Evolutionary conservation across 92 coral and sea anemone species (phyloP).

Genomic region (Porites lobata): DNA sequence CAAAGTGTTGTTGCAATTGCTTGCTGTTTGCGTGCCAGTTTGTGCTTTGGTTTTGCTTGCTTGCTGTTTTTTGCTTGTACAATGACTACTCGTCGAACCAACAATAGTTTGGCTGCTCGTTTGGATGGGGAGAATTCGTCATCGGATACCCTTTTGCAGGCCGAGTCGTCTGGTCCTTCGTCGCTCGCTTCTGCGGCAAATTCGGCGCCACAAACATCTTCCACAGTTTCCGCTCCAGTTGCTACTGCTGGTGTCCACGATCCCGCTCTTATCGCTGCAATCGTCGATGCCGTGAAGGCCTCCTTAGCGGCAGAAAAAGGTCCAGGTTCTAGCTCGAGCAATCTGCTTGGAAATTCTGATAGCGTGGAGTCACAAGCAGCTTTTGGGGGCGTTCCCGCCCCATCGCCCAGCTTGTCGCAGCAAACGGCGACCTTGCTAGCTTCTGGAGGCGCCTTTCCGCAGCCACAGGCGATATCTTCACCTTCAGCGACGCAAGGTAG

Average conservation of each 20-base stretch:
- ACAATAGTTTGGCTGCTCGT: neutral
- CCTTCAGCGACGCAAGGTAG: neutral
- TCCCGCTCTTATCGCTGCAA: neutral
- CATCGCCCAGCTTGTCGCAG: neutral
- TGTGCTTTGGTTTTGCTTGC: no score
- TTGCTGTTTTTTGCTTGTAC: no score
- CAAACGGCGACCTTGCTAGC: slow-evolving; percentile 8
- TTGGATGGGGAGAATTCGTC: neutral
- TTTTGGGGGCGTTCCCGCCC: neutral
- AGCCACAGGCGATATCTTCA: neutral
- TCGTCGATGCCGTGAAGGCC: no score
- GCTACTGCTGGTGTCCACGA: slow-evolving; percentile 5
- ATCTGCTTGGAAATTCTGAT: neutral
- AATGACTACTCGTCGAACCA: no score
- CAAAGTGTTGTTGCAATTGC: no score
- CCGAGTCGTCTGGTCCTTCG: neutral
- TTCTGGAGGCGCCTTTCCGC: neutral
- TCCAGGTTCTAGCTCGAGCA: neutral
- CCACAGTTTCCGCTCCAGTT: neutral
- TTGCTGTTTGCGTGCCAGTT: no score
- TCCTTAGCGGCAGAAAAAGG: no score
- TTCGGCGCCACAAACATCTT: no score
- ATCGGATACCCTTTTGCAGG: neutral
- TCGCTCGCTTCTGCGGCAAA: neutral
- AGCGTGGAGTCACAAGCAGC: neutral